Conservation (phyloP, 2,888 invertebrate species). For the Atethmia centrago region DNA sequence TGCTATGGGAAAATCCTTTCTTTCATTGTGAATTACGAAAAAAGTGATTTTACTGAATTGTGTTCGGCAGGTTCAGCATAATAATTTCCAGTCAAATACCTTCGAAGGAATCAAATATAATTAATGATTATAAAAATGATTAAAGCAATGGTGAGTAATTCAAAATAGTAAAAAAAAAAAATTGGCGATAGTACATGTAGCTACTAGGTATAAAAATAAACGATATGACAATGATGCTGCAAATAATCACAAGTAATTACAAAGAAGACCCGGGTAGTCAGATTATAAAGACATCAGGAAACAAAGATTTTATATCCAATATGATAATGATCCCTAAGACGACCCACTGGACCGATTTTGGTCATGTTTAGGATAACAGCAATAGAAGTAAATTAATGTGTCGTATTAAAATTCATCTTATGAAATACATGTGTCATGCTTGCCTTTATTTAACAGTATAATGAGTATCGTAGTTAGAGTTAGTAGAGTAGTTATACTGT, state of each 20-base stretch:
- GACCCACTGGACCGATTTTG: too few relatives aligned
- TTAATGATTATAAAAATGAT: conserved; percentile 56
- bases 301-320: background rate
- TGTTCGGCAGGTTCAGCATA: background rate
- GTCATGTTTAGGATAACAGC: background rate
- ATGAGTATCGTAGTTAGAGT: too few relatives aligned
- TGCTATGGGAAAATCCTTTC: background rate
- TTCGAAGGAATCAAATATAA: background rate
- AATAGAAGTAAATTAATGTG: background rate
- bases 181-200: background rate
- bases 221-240: conserved; percentile 27
- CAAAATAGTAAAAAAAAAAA: background rate
- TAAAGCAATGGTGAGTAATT: conserved; percentile 66
- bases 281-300: background rate
- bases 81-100: background rate
- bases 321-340: too few relatives aligned
- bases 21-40: conserved; percentile 13
- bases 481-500: too few relatives aligned
- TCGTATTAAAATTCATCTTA: background rate
- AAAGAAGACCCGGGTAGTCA: background rate
- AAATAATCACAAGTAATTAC: background rate
- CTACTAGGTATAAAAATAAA: conserved; percentile 28
- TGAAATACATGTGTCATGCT: background rate
- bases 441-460: background rate
- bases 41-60: background rate